Evolutionary conservation across 2,888 invertebrate species (phyloP), one percentile per base, ranked within the genome.

Genomic region (Malacosoma neustria): DNA sequence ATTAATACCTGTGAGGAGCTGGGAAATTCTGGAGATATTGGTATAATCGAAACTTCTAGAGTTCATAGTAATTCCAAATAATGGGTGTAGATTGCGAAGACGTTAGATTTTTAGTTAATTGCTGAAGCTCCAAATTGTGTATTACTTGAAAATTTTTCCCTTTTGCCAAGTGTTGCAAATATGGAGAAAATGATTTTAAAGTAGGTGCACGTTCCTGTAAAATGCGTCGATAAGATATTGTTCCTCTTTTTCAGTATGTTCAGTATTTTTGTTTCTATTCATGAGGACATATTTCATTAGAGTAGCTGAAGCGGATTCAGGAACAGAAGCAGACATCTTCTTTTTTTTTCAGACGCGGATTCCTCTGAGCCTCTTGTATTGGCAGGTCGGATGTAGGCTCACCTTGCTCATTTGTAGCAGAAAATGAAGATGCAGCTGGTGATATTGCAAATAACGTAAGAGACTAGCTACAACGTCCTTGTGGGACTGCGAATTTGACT

Each of bases 281-380:
- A 33, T 33, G 33, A 34, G 34, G 11, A 15, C 34, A 34, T 34
- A 34, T 34, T 34, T 34, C 14, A 34, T 34, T 14, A 34, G 22
- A 34, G 34, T 14, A 34, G 34, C 7, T 34, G 34, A 34, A 34
- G 34, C 15, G 15, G 15, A 15, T 15, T 15, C 15, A 15, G 31
- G 31, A 31, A 31, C 31, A 31, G 31, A n/a, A n/a, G 31, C 31
- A 31, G 31, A 31, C 31, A 31, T 31, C 31, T 31, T 31, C 31
- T 31, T 31, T 31, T 31, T n/a, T 15, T 31, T 31, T 31, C 11
- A 31, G 31, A 31, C 31, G 31, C 31, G 31, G 31, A 2, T 31
- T 31, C 31, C 31, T 31, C 31, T 11, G 31, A 31, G 31, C 7
- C n/a, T 31, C 4, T 31, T 31, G 31, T 31, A 31, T 31, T 31